Conservation (phyloP, 2,888 invertebrate species). For the Calameuta idolon region DNA sequence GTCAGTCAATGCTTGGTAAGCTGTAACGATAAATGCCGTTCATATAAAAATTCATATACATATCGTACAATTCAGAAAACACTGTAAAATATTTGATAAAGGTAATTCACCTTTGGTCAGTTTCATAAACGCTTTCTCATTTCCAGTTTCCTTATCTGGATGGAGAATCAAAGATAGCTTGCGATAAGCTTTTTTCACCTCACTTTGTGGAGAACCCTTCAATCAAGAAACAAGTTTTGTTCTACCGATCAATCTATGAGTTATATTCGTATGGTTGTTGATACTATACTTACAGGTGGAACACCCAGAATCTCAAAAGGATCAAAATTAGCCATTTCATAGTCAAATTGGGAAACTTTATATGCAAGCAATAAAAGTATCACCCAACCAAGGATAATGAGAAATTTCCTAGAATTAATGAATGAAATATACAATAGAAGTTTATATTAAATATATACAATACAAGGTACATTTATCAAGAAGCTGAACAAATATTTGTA, state of each 20-base stretch:
- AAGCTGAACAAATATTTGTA: not conserved
- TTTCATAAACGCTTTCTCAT: constrained; percentile 97
- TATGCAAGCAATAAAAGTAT: constrained; percentile 85
- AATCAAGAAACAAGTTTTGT: constrained; percentile 26
- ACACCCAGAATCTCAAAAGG: constrained; percentile 96
- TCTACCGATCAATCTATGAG: not conserved
- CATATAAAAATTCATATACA: constrained; percentile 11
- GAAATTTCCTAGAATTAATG: constrained; percentile 74
- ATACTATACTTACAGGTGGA: constrained; percentile 74
- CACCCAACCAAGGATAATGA: constrained; percentile 86
- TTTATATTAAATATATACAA: constrained; percentile 11
- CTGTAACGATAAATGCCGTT: constrained; percentile 48
- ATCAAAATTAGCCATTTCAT: constrained; percentile 99
- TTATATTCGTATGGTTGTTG: not conserved
- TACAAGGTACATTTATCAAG: constrained; percentile 6
- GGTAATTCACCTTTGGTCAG: constrained; percentile 86
- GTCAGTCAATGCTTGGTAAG: constrained; percentile 90
- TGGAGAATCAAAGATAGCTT: constrained; percentile 93
- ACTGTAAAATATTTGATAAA: constrained; percentile 9
- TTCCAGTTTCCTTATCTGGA: constrained; percentile 98
- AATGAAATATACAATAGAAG: constrained; percentile 11
- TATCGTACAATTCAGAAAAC: constrained; percentile 7
- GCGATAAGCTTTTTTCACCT: constrained; percentile 96
- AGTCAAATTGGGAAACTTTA: constrained; percentile 96
- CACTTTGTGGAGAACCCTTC: constrained; percentile 84